These are phyloP conservation scores for Pycnonotus jocosus DNA, from an alignment of 2,113 vertebrate genomes.

Conservation along the genomic window DNA sequence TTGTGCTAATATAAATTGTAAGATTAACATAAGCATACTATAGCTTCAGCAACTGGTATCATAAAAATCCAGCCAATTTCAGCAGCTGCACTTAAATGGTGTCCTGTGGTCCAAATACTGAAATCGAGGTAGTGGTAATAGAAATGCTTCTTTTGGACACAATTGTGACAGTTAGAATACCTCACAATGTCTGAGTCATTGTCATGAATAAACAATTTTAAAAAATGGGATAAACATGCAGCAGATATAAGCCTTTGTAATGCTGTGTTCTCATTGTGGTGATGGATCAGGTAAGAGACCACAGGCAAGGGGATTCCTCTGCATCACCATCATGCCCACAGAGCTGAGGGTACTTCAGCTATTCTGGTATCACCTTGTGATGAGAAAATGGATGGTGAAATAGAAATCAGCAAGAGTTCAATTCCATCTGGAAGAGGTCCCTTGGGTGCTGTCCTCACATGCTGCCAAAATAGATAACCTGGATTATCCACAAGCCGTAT, in stretches of 20 bases:
- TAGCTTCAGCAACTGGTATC: neutral
- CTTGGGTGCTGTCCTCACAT: neutral
- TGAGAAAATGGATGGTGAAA: neutral
- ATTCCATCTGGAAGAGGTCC: neutral
- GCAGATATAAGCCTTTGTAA: neutral
- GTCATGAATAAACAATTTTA: neutral
- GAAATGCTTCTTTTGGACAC: neutral
- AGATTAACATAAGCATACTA: neutral
- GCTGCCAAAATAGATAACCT: neutral
- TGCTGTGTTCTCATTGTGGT: neutral
- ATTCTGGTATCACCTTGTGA: neutral
- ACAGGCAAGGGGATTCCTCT: neutral
- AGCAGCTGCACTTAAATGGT: slow-evolving; percentile 31
- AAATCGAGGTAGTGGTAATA: neutral
- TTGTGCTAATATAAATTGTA: slow-evolving; percentile 43
- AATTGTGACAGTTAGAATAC: neutral
- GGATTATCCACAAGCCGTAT: neutral
- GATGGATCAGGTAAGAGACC: neutral
- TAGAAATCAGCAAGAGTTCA: neutral
- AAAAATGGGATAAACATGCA: neutral
- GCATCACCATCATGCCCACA: neutral
- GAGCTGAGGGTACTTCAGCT: neutral
- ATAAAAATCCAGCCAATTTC: slow-evolving; percentile 35
- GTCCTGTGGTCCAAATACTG: neutral
- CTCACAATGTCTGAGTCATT: neutral